Evolutionary conservation across 2,113 vertebrate genomes (phyloP).

Genomic region (Pomatorhinus ruficollis): DNA sequence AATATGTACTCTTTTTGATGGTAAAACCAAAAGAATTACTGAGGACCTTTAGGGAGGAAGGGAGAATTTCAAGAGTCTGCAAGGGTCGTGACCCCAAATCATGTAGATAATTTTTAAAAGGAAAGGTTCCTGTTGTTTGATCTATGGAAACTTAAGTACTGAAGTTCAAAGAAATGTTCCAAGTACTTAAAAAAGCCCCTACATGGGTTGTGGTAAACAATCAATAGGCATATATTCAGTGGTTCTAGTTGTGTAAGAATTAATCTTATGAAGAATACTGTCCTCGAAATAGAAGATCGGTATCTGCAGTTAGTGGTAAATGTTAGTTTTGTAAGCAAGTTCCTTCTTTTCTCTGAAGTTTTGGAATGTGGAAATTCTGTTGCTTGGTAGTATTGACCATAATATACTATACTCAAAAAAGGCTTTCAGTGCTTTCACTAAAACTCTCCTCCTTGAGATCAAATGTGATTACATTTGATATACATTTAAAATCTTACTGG

Average conservation of each 20-base stretch:
- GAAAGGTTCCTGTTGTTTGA: neutral
- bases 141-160: neutral
- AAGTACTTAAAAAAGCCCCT: neutral
- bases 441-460: neutral
- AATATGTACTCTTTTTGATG: neutral
- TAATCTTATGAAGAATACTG: neutral
- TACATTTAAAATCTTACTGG: neutral
- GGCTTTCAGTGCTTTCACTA: neutral
- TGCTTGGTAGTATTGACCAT: neutral
- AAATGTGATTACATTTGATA: neutral
- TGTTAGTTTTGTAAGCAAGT: neutral
- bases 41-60: neutral
- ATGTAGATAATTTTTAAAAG: neutral
- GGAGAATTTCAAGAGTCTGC: neutral
- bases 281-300: neutral
- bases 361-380: neutral
- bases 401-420: neutral
- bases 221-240: neutral
- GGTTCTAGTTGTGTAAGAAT: neutral
- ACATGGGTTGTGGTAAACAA: neutral
- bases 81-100: neutral
- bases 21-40: neutral
- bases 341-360: neutral
- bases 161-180: neutral
- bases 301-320: neutral